Evolutionary conservation across 1,140 invertebrate species (phyloP).

Genomic region (Chrysomallon squamiferum): DNA sequence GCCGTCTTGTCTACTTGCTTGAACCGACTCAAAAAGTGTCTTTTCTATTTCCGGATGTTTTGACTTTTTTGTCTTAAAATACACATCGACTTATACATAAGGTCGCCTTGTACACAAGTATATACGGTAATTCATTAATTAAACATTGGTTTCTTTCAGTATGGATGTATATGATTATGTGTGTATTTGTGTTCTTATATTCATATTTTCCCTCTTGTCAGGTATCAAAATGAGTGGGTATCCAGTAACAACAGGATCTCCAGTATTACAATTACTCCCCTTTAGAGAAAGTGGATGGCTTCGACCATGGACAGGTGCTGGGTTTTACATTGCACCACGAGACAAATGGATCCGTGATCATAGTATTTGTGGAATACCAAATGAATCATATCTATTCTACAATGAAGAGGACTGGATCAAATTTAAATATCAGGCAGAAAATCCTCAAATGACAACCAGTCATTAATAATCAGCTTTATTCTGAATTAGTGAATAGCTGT

Average conservation of each 20-base stretch:
- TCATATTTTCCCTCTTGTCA: too few relatives aligned
- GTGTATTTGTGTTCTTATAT: too few relatives aligned
- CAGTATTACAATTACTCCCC: slow-evolving; percentile 43
- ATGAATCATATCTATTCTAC: slow-evolving; percentile 43
- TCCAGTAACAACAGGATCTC: slow-evolving; percentile 39
- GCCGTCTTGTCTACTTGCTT: too few relatives aligned
- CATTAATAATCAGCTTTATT: background rate
- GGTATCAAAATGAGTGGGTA: slow-evolving; percentile 46
- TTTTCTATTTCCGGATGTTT: too few relatives aligned
- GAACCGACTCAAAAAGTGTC: too few relatives aligned
- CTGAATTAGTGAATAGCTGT: too few relatives aligned
- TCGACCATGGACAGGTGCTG: slow-evolving; percentile 45
- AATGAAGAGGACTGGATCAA: slow-evolving; percentile 60
- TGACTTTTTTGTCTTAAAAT: too few relatives aligned
- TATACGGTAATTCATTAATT: too few relatives aligned
- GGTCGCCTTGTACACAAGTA: too few relatives aligned
- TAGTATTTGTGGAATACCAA: slow-evolving; percentile 34
- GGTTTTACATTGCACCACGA: slow-evolving; percentile 41
- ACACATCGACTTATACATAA: too few relatives aligned
- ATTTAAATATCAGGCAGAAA: slow-evolving; percentile 47
- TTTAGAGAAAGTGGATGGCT: slow-evolving; percentile 39
- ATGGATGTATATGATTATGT: too few relatives aligned
- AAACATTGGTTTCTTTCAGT: too few relatives aligned
- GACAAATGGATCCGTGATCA: slow-evolving; percentile 53
- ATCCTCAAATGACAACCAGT: slow-evolving; percentile 17